These are phyloP conservation scores for Anthoptus insignis DNA, from an alignment of 2,888 invertebrate species.

Conservation along the genomic window DNA sequence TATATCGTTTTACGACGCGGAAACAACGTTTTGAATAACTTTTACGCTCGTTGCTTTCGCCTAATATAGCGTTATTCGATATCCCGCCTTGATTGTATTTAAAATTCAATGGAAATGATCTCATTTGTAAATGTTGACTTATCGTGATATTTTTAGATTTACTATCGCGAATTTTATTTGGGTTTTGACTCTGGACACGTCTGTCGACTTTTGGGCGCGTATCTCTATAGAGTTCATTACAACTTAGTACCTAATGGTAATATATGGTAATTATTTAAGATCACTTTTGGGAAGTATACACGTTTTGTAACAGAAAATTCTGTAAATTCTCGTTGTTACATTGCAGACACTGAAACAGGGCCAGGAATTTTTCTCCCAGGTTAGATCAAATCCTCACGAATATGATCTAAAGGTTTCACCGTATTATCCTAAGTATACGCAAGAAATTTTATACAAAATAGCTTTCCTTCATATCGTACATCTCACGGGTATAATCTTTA, in stretches of 20 bases:
- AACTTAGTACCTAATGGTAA: too few species aligned
- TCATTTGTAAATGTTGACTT: slow-evolving; percentile 12
- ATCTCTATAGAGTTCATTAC: too few species aligned
- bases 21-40: slow-evolving; percentile 53
- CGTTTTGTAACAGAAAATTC: background rate
- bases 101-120: slow-evolving; percentile 31
- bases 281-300: background rate
- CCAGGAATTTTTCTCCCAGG: background rate
- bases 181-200: background rate
- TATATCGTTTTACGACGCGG: slow-evolving; percentile 66
- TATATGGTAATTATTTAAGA: background rate
- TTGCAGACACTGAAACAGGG: background rate
- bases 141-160: slow-evolving; percentile 6
- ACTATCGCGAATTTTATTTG: background rate
- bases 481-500: slow-evolving; percentile 37
- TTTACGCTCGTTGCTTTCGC: slow-evolving; percentile 39
- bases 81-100: slow-evolving; percentile 24
- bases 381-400: slow-evolving; percentile 19
- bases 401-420: slow-evolving; percentile 29
- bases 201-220: too few species aligned
- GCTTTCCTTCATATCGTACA: slow-evolving; percentile 39
- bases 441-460: slow-evolving; percentile 34
- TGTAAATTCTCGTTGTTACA: background rate
- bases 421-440: slow-evolving; percentile 34
- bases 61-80: slow-evolving; percentile 44